A percentile compares a stretch with the other conserved stretches of the same genome.
Evolutionary conservation across 2,113 vertebrate species (phyloP).

Genomic region (Channa maculata): DNA sequence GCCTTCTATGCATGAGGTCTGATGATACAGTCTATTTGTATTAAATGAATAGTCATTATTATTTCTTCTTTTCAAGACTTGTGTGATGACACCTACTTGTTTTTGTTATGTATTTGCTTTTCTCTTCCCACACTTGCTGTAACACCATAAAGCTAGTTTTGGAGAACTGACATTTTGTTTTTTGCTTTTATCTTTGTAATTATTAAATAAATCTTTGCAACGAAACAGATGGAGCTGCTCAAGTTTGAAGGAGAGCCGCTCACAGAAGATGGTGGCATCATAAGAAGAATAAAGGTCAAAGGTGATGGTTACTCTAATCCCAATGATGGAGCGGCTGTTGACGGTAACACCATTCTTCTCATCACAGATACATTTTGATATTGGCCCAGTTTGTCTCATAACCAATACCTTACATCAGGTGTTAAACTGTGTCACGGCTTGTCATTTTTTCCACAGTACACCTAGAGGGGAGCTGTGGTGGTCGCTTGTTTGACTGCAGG

Average conservation of each 20-base stretch:
- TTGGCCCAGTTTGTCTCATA: neutral
- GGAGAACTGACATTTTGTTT: constrained; percentile 27
- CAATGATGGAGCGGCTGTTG: constrained; percentile 91
- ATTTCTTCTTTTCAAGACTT: constrained; percentile 7
- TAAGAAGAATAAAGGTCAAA: constrained; percentile 93
- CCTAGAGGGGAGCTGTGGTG: constrained; percentile 87
- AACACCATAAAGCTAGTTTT: neutral
- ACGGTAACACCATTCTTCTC: constrained; percentile 81
- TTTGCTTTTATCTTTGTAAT: constrained; percentile 5
- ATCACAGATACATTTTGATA: neutral
- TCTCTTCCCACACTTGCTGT: constrained; percentile 31
- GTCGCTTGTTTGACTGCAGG: constrained; percentile 88
- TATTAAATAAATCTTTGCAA: constrained; percentile 8
- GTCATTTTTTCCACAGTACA: constrained; percentile 84
- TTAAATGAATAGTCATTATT: constrained; percentile 1
- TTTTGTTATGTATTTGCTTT: constrained; percentile 26
- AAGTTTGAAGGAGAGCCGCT: constrained; percentile 93
- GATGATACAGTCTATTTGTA: neutral
- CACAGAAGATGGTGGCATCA: constrained; percentile 91
- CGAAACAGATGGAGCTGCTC: constrained; percentile 90
- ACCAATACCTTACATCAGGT: neutral
- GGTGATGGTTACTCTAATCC: constrained; percentile 93
- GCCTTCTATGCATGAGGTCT: too few relatives aligned
- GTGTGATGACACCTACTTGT: constrained; percentile 26
- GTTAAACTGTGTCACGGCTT: neutral